Base-by-base conservation (phyloP, 2,888 invertebrate species). In the Cheiracanthium punctorium region DNA sequence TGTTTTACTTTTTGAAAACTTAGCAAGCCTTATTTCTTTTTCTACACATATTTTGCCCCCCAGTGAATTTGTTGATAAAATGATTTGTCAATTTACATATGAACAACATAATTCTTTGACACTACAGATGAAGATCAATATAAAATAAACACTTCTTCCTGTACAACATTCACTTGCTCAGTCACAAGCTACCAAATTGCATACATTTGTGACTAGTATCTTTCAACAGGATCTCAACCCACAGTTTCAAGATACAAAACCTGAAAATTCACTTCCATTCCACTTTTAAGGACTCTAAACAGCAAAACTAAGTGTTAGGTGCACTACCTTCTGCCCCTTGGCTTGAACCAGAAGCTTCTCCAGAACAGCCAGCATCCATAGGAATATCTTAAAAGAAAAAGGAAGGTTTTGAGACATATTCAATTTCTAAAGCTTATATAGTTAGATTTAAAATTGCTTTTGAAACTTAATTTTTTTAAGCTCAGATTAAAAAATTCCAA, bases 231-330 rank as follows among this genome's bases (percentile, higher is more conserved):
- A 30, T 67, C 14, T 72, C 72, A 29, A 30, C 24, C 41, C 80
- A 33, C 75, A 58, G 14, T 32, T 58, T 29, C 17, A n/a, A 58
- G 74, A 32, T 64, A 58, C 24, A 58, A 58, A 58, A 24, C 24
- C 58, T 58, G 58, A 1, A 58, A 58, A 12, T 8, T 17, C 17
- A 8, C 4, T 58, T 58, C 4, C 58, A 24, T 58, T 58, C 24
- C 20, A 58, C 24, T 1, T 58, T 58, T 2, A n/a, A 58, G 24
- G 7, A 58, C 7, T 20, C 24, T 58, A 7, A 10, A 24, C 4
- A 17, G 74, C n/a, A n/a, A n/a, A n/a, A 77, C 84, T 84, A 84
- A 58, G 84, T 84, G 29, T 84, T 84, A 20, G 84, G 48, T 20
- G 69, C 58, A 0, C 69, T 67, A 30, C 48, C 58, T 58, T 67